A percentile compares a stretch with the other conserved stretches of the same genome.
phyloP scores from a whole-genome alignment of 2,113 vertebrate species.

The Recurvirostra avosetta region DNA sequence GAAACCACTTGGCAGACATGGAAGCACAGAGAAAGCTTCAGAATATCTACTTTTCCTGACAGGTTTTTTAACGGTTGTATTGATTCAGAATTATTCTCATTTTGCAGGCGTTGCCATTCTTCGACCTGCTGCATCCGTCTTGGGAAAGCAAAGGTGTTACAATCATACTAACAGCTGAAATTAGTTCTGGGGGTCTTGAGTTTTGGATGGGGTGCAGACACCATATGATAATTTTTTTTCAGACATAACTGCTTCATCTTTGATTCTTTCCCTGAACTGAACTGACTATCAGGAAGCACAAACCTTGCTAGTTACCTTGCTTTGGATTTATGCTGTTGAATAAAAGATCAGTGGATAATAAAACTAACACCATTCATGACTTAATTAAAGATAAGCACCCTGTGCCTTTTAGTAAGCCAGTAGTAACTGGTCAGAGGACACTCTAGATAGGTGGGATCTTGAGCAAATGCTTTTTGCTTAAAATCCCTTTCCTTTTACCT shows the following conservation, averaged over 20 bases:
- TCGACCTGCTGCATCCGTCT: background rate
- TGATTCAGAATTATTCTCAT: background rate
- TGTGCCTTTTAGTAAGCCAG: background rate
- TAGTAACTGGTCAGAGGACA: background rate
- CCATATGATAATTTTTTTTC: background rate
- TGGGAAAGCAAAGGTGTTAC: background rate
- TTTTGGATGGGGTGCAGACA: background rate
- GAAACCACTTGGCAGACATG: background rate
- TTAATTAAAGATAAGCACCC: background rate
- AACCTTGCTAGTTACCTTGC: background rate
- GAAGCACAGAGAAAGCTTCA: background rate
- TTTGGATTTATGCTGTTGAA: background rate
- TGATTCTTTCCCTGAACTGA: background rate
- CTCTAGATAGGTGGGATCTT: background rate
- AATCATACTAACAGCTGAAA: background rate
- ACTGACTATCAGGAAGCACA: background rate
- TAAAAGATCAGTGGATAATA: background rate
- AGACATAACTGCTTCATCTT: background rate
- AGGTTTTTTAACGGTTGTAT: background rate
- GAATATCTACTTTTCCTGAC: background rate
- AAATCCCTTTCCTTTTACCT: background rate
- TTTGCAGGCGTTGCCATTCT: background rate
- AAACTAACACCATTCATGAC: background rate
- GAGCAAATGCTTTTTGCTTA: background rate
- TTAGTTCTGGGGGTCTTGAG: background rate